Evolutionary conservation across 2,888 invertebrate genomes (phyloP).

Genomic region (Bhutanitis thaidina): DNA sequence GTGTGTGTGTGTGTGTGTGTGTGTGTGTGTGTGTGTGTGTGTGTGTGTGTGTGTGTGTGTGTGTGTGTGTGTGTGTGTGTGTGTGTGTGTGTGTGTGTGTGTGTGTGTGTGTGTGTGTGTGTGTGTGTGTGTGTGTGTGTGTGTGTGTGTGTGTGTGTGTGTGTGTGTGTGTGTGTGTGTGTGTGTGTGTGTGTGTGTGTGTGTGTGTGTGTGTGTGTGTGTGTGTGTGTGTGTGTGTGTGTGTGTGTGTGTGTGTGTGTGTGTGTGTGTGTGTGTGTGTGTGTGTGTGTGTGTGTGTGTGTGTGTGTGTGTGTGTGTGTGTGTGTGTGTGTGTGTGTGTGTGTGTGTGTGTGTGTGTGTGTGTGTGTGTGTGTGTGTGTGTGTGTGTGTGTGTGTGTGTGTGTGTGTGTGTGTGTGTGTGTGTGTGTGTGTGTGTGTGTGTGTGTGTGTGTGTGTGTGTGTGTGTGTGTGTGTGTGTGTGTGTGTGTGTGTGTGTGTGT

Average conservation of each 20-base stretch:
- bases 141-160: slow-evolving; percentile 5
- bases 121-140: slow-evolving; percentile 1
- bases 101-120: slow-evolving; percentile 4
- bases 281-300: slow-evolving; percentile 4
- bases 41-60: background rate
- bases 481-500: slow-evolving; percentile 4
- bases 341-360: slow-evolving; percentile 3
- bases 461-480: slow-evolving; percentile 2
- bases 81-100: slow-evolving; percentile 3
- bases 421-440: slow-evolving; percentile 3
- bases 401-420: background rate
- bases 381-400: background rate
- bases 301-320: slow-evolving; percentile 1
- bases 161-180: slow-evolving; percentile 3
- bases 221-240: slow-evolving; percentile 6
- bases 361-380: background rate
- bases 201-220: slow-evolving; percentile 1
- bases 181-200: slow-evolving; percentile 4
- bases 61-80: background rate
- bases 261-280: slow-evolving; percentile 3
- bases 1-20: too few species aligned
- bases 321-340: slow-evolving; percentile 5
- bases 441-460: slow-evolving; percentile 4
- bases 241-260: slow-evolving; percentile 2
- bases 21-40: background rate